Percentiles rank a stretch among this genome's conserved stretches.
phyloP scores from a whole-genome alignment of 2,113 vertebrate genomes.

The Pionites leucogaster region DNA sequence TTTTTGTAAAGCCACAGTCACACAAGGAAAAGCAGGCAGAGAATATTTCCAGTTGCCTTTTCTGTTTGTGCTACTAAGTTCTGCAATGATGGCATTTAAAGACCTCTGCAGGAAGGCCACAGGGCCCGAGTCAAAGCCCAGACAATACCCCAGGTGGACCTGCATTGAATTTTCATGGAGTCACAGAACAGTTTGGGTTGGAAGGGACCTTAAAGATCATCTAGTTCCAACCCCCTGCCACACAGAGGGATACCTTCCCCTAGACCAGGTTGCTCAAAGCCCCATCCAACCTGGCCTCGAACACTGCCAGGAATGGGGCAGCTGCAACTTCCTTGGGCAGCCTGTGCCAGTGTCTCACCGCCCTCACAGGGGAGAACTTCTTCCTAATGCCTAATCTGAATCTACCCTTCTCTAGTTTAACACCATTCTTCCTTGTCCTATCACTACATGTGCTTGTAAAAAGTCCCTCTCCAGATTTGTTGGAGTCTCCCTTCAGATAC shows the following conservation, averaged over 20 bases:
- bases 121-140: background rate
- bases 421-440: background rate
- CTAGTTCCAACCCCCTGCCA: background rate
- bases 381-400: background rate
- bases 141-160: background rate
- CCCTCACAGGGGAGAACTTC: background rate
- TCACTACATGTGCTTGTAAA: background rate
- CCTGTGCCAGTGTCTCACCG: background rate
- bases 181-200: background rate
- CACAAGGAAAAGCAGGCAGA: background rate
- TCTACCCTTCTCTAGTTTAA: background rate
- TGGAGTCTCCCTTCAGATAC: background rate
- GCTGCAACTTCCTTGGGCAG: background rate
- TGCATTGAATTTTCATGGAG: background rate
- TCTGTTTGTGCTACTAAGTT: background rate
- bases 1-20: background rate
- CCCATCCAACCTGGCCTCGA: background rate
- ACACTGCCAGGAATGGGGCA: background rate
- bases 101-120: background rate
- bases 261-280: background rate
- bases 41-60: constrained; percentile 1
- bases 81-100: background rate
- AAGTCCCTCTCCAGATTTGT: background rate
- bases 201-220: background rate
- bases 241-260: background rate